These are phyloP conservation scores for Siniperca undulata DNA, from an alignment of 2,797 vertebrate genomes.

Conservation along the genomic window DNA sequence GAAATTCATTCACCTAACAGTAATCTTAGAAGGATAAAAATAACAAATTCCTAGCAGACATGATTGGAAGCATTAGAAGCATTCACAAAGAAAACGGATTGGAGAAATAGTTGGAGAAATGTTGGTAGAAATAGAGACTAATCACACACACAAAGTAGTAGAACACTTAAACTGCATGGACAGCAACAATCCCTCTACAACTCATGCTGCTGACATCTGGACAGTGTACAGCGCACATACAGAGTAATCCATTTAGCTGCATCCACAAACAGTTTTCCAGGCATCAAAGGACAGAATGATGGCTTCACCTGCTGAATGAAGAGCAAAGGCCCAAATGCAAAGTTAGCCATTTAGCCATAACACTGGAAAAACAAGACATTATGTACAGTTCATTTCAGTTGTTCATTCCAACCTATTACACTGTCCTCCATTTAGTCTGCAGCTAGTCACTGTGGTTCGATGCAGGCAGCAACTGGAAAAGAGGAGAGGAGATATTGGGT, in stretches of 20 bases:
- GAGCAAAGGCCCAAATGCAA: conserved; percentile 17
- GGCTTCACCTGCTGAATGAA: conserved; percentile 29
- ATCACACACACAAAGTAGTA: neutral
- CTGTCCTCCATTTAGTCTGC: conserved; percentile 21
- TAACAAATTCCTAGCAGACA: neutral
- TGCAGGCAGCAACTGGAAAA: neutral
- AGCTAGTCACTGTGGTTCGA: conserved; percentile 6
- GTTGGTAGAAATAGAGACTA: neutral
- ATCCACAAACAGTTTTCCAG: conserved; percentile 14
- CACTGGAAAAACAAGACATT: conserved; percentile 19
- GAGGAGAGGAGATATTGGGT: conserved; percentile 11
- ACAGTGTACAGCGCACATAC: neutral
- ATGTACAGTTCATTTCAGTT: conserved; percentile 14
- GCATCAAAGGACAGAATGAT: conserved; percentile 28
- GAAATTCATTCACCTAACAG: neutral
- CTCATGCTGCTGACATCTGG: conserved; percentile 9
- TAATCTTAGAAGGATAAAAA: neutral
- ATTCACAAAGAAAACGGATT: neutral
- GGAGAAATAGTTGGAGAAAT: neutral
- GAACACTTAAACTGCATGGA: neutral
- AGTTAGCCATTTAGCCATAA: neutral
- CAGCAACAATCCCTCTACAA: neutral
- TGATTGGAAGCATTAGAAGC: neutral
- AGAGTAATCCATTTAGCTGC: conserved; percentile 14
- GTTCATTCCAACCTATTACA: conserved; percentile 23